Percentiles rank a stretch among this genome's conserved stretches.
phyloP scores from a whole-genome alignment of 1,140 invertebrate species.

The Capitella teleta region DNA sequence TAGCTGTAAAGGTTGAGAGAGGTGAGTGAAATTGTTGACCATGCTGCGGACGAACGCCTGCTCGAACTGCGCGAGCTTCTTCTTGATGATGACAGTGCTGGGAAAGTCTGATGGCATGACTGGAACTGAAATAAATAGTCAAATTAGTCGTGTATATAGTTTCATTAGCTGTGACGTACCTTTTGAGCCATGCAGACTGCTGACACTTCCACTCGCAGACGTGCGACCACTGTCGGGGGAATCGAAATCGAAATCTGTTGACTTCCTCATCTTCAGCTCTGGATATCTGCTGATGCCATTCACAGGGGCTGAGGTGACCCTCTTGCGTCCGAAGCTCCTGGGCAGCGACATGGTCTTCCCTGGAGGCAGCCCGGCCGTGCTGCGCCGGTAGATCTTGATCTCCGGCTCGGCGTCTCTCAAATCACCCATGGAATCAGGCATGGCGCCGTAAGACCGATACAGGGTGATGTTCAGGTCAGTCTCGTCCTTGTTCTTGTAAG shows the following conservation, averaged over 20 bases:
- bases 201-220: background rate
- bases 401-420: background rate
- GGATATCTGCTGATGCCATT: background rate
- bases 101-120: constrained; percentile 8
- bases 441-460: background rate
- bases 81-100: constrained; percentile 2
- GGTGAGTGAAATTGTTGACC: constrained; percentile 1
- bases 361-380: background rate
- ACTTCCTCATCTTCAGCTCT: background rate
- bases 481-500: background rate
- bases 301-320: background rate
- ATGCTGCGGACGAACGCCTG: constrained; percentile 4
- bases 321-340: constrained; percentile 2
- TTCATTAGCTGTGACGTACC: background rate
- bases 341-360: background rate
- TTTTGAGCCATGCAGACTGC: background rate
- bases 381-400: background rate
- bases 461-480: background rate
- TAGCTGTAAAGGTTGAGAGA: constrained; percentile 10
- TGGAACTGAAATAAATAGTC: background rate
- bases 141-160: background rate
- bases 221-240: background rate
- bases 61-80: constrained; percentile 6
- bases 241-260: background rate
- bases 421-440: background rate